phyloP scores from a whole-genome alignment of 2,113 vertebrate species.

The Trinectes maculatus region DNA sequence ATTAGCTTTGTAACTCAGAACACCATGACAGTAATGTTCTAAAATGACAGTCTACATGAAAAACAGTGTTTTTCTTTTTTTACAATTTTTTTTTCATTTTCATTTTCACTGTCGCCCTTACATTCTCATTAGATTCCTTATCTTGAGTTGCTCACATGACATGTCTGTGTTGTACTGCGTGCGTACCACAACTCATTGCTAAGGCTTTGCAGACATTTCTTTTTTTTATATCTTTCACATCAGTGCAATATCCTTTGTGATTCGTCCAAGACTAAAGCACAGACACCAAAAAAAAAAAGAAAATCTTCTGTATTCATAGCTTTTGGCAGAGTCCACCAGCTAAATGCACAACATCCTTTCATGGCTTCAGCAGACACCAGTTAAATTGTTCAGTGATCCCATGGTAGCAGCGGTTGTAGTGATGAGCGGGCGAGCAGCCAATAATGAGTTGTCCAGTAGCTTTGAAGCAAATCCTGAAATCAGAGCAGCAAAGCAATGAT shows the following conservation, averaged over 20 bases:
- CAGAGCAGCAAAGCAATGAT: not conserved
- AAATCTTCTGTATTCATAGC: not conserved
- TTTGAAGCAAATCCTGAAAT: not conserved
- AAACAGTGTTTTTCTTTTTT: not conserved
- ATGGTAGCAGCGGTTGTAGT: not conserved
- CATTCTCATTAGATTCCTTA: not conserved
- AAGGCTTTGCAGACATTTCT: not conserved
- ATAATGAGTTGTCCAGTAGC: not conserved
- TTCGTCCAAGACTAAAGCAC: not conserved
- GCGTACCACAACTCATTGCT: not conserved
- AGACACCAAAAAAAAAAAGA: not conserved
- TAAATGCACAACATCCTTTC: not conserved
- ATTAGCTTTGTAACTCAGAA: no score
- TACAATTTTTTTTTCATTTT: not conserved
- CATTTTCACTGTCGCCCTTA: no score
- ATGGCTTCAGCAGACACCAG: not conserved
- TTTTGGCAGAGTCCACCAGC: not conserved
- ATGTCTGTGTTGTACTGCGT: not conserved
- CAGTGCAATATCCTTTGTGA: not conserved
- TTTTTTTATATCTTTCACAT: not conserved
- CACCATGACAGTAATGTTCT: not conserved
- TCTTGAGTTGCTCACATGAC: not conserved
- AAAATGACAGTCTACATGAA: not conserved
- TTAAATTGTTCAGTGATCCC: not conserved
- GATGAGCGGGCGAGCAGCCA: not conserved